Base-by-base conservation (phyloP, 2,888 invertebrate genomes). In the Lasioglossum lativentre region DNA sequence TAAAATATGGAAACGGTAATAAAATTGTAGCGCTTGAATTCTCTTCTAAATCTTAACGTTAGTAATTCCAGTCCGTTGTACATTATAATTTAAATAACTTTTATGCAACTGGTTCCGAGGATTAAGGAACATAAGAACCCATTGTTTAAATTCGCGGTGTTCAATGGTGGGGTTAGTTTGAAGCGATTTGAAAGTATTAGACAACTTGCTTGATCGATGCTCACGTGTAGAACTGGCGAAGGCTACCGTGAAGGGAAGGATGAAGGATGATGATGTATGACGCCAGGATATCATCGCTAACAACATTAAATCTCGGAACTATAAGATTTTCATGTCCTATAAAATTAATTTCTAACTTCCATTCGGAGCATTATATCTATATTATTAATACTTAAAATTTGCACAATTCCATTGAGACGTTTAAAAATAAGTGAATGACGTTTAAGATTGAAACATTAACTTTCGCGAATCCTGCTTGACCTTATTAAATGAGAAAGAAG, bases 181-280 rank as follows among this genome's bases (percentile, higher is more conserved):
- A 38, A 40, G 38, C 30, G 38, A 16, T 74, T 56, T 52, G 74
- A 74, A 52, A n/a, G 23, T 38, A 30, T 74, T 52, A 74, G 38
- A 52, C 47, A 30, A 74, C 45, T 23, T 23, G 52, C 14, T 74
- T 74, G 73, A 74, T 74, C 40, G 40, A 40, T 70, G 40, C 23
- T 70, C 14, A 70, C 40, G 70, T 40, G 70, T n/a, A 40, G 70
- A 40, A 70, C 40, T 70, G 40, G 40, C 23, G n/a, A 40, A n/a
- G 40, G 5, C n/a, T n/a, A 14, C 40, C n/a, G 14, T n/a, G 40
- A 40, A n/a, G 5, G n/a, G n/a, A 12, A 40, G 40, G 70, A 70
- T 70, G 40, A 70, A 70, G 70, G 70, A 40, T 70, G 40, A 70
- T 70, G 70, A 70, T 70, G 38, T 1, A 70, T 70, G 70, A 70